phyloP scores from a whole-genome alignment of 1,140 invertebrate species.

The Neocloeon triangulifer region DNA sequence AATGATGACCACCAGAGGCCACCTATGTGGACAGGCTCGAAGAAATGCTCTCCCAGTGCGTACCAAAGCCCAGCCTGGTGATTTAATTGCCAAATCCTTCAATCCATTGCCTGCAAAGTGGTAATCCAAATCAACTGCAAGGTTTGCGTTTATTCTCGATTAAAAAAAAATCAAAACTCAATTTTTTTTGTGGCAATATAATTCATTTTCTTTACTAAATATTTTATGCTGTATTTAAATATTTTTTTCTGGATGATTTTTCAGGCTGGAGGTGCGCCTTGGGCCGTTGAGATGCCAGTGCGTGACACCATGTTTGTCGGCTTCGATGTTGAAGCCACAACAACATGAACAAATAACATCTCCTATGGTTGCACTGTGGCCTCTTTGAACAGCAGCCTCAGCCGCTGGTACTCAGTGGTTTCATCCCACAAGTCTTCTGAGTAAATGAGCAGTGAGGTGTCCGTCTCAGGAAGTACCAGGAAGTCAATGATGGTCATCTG shows the following conservation, averaged over 20 bases:
- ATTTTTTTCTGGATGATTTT: too few relatives aligned
- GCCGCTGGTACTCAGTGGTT: slow-evolving; percentile 41
- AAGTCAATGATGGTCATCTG: too few relatives aligned
- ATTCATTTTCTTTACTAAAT: too few relatives aligned
- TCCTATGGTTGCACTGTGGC: slow-evolving; percentile 56
- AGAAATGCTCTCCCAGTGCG: slow-evolving; percentile 20
- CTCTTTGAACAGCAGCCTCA: slow-evolving; percentile 35
- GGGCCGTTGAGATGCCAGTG: slow-evolving; percentile 47
- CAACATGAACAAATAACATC: slow-evolving; percentile 24
- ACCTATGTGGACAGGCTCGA: slow-evolving; percentile 26
- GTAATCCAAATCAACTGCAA: slow-evolving; percentile 73
- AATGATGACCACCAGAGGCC: slow-evolving; percentile 12
- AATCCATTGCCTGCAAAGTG: slow-evolving; percentile 71
- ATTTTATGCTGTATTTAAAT: too few relatives aligned
- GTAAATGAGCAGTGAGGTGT: slow-evolving; percentile 42
- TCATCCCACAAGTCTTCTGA: slow-evolving; percentile 44
- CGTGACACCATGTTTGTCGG: slow-evolving; percentile 66
- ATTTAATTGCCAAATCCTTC: slow-evolving; percentile 35
- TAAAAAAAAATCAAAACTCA: too few relatives aligned
- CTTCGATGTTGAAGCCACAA: slow-evolving; percentile 77
- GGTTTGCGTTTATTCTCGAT: too few relatives aligned
- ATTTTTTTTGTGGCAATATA: too few relatives aligned
- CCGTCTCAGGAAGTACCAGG: slow-evolving; percentile 12
- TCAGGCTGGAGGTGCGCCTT: slow-evolving; percentile 71
- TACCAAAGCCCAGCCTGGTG: slow-evolving; percentile 48